Conservation (phyloP, 2,797 vertebrate species). For the Rallus crepitans region DNA sequence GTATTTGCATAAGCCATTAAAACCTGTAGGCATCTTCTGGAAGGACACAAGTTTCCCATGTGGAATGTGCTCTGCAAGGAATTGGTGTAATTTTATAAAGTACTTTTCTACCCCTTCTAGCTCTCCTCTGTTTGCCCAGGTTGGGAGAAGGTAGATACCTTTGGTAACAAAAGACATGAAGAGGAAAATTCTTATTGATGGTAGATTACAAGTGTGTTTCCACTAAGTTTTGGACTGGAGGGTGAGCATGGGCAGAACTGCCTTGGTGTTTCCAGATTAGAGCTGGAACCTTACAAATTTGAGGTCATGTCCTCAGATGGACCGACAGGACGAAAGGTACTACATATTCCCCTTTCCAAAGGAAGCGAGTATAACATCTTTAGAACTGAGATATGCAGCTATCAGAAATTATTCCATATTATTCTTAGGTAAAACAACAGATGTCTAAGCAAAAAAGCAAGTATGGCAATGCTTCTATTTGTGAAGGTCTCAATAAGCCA, state of each 20-base stretch:
- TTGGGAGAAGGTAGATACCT: neutral
- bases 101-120: neutral
- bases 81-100: neutral
- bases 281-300: neutral
- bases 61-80: neutral
- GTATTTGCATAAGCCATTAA: neutral
- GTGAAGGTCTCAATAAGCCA: neutral
- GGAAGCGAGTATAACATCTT: neutral
- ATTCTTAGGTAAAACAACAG: conserved; percentile 32
- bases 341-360: neutral
- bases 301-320: neutral
- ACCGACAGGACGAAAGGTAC: too few relatives aligned
- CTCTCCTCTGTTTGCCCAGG: neutral
- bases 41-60: neutral
- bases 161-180: neutral
- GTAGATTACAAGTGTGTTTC: neutral
- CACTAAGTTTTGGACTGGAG: neutral
- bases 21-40: neutral
- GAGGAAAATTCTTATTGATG: neutral
- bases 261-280: neutral
- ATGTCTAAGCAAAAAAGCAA: neutral
- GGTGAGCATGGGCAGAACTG: neutral
- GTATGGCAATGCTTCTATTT: neutral
- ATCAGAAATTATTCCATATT: neutral
- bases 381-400: neutral